Percentiles rank a stretch among this genome's conserved stretches.
Conservation (phyloP, 2,113 vertebrate species). For the Nyctereutes procyonoides region DNA sequence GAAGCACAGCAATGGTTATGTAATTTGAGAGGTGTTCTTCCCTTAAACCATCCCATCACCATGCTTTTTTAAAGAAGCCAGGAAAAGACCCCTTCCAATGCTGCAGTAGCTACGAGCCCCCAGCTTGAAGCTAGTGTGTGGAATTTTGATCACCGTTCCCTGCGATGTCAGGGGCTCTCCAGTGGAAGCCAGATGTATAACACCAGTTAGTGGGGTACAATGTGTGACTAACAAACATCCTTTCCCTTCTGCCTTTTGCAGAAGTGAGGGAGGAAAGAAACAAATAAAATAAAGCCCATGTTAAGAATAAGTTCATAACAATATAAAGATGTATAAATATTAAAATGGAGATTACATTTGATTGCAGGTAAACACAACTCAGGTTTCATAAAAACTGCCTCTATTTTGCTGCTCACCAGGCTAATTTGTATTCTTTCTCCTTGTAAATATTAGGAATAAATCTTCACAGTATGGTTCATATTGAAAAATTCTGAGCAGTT, state of each 20-base stretch:
- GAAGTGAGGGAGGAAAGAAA: conserved; percentile 69
- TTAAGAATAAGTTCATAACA: conserved; percentile 68
- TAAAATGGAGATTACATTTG: conserved; percentile 71
- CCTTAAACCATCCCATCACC: conserved; percentile 77
- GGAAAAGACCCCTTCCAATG: conserved; percentile 76
- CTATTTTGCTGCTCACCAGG: conserved; percentile 68
- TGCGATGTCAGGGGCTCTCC: conserved; percentile 80
- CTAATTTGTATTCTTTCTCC: conserved; percentile 51
- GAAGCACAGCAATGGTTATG: conserved; percentile 84
- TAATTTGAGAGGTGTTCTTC: conserved; percentile 76
- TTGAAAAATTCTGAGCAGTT: conserved; percentile 59
- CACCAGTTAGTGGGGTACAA: conserved; percentile 48
- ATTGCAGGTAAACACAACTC: conserved; percentile 60
- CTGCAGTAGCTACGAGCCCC: conserved; percentile 70
- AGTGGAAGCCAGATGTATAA: conserved; percentile 70
- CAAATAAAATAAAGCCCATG: conserved; percentile 62
- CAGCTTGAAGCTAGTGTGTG: conserved; percentile 66
- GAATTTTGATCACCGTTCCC: conserved; percentile 72
- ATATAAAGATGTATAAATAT: conserved; percentile 64
- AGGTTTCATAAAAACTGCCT: conserved; percentile 68
- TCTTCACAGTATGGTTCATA: conserved; percentile 7
- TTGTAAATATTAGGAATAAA: conserved; percentile 52
- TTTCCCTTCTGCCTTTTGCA: conserved; percentile 69
- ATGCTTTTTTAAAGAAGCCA: conserved; percentile 78
- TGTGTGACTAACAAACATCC: conserved; percentile 60